These are phyloP conservation scores for Fringilla coelebs DNA, from an alignment of 2,797 vertebrate species.

Conservation along the genomic window DNA sequence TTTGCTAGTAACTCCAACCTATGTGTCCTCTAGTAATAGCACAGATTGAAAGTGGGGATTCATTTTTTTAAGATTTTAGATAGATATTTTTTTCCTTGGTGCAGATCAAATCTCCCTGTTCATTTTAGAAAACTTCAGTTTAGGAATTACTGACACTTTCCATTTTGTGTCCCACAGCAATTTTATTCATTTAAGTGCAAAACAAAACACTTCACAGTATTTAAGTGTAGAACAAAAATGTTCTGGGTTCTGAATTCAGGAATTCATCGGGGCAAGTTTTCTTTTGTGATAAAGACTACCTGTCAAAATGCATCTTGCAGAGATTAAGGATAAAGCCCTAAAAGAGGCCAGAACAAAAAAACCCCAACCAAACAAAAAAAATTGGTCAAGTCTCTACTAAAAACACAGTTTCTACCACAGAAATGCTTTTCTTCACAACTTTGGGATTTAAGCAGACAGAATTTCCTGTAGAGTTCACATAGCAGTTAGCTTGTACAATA, in stretches of 20 bases:
- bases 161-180: neutral
- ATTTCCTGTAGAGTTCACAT: neutral
- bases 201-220: neutral
- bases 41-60: fast-evolving
- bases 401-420: neutral
- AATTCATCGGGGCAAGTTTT: neutral
- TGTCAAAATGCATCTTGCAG: neutral
- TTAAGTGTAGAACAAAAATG: neutral
- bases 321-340: constrained; percentile 8
- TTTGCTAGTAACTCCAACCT: neutral
- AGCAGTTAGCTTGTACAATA: neutral
- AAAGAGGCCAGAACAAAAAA: neutral
- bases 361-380: neutral
- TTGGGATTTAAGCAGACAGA: neutral
- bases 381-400: neutral
- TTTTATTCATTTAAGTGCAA: neutral
- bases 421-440: neutral
- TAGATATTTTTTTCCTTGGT: neutral
- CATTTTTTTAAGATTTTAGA: neutral
- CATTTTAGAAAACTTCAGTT: neutral
- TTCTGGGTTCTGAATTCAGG: neutral
- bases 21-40: neutral
- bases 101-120: neutral
- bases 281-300: neutral
- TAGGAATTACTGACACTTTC: neutral